Evolutionary conservation across 2,888 invertebrate genomes (phyloP).

Genomic region (Aporophyla lueneburgensis): DNA sequence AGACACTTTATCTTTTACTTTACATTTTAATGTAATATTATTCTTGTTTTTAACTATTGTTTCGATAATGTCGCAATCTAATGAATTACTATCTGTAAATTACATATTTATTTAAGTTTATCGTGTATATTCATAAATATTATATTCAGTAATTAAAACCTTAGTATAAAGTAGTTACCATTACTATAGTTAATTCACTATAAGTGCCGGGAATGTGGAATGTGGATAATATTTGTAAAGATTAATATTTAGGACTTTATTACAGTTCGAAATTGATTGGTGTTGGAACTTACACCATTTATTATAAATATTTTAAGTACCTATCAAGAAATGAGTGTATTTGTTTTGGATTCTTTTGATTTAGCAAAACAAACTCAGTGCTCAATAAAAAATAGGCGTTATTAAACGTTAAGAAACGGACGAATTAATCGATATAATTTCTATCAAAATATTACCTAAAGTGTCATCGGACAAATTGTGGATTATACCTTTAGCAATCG

Average conservation of each 20-base stretch:
- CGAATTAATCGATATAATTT: conserved; percentile 2
- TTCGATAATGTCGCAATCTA: conserved; percentile 15
- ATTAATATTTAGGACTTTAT: conserved; percentile 50
- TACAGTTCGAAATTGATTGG: conserved; percentile 40
- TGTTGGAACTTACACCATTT: conserved; percentile 53
- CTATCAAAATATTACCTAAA: not conserved
- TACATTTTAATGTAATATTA: conserved; percentile 10
- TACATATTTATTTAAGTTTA: conserved; percentile 50
- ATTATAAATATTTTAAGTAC: conserved; percentile 7
- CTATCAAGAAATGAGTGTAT: conserved; percentile 3
- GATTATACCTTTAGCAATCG: conserved; percentile 1
- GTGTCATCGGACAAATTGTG: not conserved
- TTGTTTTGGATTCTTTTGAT: conserved; percentile 10
- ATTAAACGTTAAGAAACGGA: not conserved
- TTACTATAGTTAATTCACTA: conserved; percentile 65
- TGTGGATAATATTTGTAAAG: conserved; percentile 74
- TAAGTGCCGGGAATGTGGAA: conserved; percentile 89
- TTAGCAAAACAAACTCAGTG: conserved; percentile 9
- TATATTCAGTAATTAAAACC: conserved; percentile 60
- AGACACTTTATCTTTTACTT: conserved; percentile 37
- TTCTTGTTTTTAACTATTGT: conserved; percentile 17
- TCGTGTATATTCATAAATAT: conserved; percentile 51
- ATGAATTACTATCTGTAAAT: conserved; percentile 41
- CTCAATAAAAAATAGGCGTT: not conserved
- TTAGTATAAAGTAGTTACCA: conserved; percentile 77